Conservation (phyloP, 2,888 invertebrate species). For the Timema cristinae region DNA sequence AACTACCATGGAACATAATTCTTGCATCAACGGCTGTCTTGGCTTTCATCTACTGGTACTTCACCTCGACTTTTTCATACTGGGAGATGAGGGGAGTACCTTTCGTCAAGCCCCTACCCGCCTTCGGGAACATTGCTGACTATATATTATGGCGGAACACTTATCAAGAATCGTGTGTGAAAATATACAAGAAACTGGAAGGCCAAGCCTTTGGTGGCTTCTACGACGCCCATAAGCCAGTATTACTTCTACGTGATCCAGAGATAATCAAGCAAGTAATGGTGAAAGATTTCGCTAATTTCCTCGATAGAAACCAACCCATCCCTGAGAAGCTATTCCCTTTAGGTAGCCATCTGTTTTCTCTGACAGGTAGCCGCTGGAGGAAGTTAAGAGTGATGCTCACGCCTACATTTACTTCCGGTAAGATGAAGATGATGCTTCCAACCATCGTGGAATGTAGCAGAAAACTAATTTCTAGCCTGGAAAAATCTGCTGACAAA, state of each 20-base stretch:
- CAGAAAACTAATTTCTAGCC: slow-evolving; percentile 17
- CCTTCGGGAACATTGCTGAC: slow-evolving; percentile 25
- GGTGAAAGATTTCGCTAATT: slow-evolving; percentile 26
- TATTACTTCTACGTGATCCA: slow-evolving; percentile 23
- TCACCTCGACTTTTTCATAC: slow-evolving; percentile 18
- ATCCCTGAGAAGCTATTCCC: slow-evolving; percentile 23
- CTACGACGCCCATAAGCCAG: slow-evolving; percentile 18
- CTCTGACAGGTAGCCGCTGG: slow-evolving; percentile 25
- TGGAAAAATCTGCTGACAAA: not conserved
- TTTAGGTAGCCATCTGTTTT: slow-evolving; percentile 25
- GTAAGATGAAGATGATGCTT: slow-evolving; percentile 30
- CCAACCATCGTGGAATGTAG: slow-evolving; percentile 22
- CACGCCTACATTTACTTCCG: slow-evolving; percentile 30
- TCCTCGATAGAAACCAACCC: slow-evolving; percentile 23
- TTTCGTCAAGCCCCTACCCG: slow-evolving; percentile 22
- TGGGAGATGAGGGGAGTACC: slow-evolving; percentile 28
- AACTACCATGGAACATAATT: too few species aligned
- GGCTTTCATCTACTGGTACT: not conserved
- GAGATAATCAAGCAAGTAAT: slow-evolving; percentile 26
- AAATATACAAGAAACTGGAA: slow-evolving; percentile 41
- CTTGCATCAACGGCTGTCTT: too few species aligned
- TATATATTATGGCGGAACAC: slow-evolving; percentile 18
- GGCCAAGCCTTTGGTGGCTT: slow-evolving; percentile 25
- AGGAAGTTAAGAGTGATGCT: slow-evolving; percentile 25
- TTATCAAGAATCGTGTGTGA: slow-evolving; percentile 32